A percentile compares a stretch with the other conserved stretches of the same genome.
Evolutionary conservation across 2,797 vertebrate species (phyloP).

Genomic region (Pempheris klunzingeri): DNA sequence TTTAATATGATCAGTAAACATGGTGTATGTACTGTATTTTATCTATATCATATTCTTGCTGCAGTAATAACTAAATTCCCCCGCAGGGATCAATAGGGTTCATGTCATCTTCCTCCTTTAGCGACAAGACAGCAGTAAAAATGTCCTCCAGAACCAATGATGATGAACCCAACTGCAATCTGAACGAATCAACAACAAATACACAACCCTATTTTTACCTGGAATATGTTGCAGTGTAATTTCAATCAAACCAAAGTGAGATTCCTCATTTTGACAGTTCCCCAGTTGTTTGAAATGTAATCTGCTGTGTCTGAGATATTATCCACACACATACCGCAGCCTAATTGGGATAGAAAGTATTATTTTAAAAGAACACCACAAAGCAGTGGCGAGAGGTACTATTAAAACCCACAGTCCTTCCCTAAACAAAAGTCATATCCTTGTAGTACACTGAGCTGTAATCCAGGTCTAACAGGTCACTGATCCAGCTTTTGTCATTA

Average conservation of each 20-base stretch:
- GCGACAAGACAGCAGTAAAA: conserved; percentile 25
- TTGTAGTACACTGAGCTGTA: conserved; percentile 3
- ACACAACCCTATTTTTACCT: background rate
- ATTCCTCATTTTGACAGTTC: background rate
- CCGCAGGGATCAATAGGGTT: conserved; percentile 47
- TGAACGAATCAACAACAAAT: conserved; percentile 27
- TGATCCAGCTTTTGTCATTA: conserved; percentile 17
- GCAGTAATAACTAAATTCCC: conserved; percentile 47
- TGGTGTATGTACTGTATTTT: conserved; percentile 32
- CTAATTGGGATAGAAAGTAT: background rate
- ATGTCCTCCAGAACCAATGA: conserved; percentile 11
- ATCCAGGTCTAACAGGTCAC: background rate
- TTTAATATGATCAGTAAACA: conserved; percentile 59
- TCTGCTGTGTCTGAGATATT: conserved; percentile 10
- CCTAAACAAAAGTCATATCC: too few species aligned
- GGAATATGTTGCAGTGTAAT: background rate
- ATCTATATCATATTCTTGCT: conserved; percentile 44
- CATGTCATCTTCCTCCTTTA: conserved; percentile 35
- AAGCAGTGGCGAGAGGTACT: background rate
- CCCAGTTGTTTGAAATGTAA: conserved; percentile 9
- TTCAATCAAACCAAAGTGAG: background rate
- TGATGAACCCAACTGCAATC: background rate
- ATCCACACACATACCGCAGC: background rate
- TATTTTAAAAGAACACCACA: conserved; percentile 11
- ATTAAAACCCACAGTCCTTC: background rate